A percentile compares a stretch with the other conserved stretches of the same genome.
Evolutionary conservation across 1,140 invertebrate genomes (phyloP).

Genomic region (Anastrepha obliqua): DNA sequence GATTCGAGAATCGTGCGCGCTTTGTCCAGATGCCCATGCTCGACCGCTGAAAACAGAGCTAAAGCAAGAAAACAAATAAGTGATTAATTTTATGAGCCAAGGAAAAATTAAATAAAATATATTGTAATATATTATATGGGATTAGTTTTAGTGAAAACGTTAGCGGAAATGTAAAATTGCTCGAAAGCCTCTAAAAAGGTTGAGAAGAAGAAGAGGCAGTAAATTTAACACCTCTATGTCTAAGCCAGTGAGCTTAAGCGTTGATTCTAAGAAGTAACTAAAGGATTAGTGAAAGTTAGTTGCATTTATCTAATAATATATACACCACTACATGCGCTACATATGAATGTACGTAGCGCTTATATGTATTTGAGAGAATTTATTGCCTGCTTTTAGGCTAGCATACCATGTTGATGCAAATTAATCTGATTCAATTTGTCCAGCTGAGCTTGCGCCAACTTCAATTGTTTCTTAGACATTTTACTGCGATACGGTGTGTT

Average conservation of each 20-base stretch:
- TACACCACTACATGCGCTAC: neutral
- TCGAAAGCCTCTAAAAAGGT: neutral
- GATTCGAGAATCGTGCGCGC: conserved; percentile 91
- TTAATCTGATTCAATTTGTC: conserved; percentile 88
- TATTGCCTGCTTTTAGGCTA: conserved; percentile 26
- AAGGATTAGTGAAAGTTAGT: neutral
- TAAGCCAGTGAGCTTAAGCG: neutral
- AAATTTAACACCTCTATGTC: neutral
- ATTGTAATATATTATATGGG: neutral
- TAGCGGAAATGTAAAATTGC: neutral
- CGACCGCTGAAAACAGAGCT: conserved; percentile 94
- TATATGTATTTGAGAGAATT: neutral
- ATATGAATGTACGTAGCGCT: neutral
- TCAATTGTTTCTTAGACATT: conserved; percentile 78
- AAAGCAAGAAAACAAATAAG: conserved; percentile 71
- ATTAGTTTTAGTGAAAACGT: neutral
- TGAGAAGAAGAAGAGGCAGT: conserved; percentile 29
- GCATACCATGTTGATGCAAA: conserved; percentile 90
- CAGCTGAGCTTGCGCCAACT: conserved; percentile 79
- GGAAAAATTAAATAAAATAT: neutral
- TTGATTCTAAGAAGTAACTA: neutral
- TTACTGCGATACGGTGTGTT: conserved; percentile 75
- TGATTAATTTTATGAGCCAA: neutral
- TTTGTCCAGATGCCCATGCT: conserved; percentile 94
- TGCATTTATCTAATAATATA: neutral